These are phyloP conservation scores for Aplysina aerophoba DNA, from an alignment of 37 sponge, comb jelly and placozoan genomes.

Conservation along the genomic window DNA sequence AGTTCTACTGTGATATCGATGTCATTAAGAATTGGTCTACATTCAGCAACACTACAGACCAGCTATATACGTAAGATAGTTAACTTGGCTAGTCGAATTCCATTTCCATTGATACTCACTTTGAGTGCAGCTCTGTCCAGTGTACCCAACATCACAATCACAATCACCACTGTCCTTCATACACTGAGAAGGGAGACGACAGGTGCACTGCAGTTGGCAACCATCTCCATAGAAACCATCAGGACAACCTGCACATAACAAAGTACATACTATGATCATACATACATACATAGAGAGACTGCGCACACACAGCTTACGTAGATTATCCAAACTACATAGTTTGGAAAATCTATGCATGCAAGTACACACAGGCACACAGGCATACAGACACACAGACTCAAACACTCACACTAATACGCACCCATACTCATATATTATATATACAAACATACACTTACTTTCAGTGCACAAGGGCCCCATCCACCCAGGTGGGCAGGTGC, in stretches of 20 bases:
- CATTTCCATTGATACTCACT: not conserved
- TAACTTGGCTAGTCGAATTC: no score
- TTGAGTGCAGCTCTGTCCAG: constrained; percentile 50
- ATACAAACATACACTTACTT: constrained; percentile 47
- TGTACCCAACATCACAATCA: constrained; percentile 55
- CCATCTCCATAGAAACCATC: constrained; percentile 61
- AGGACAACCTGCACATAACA: constrained; percentile 43
- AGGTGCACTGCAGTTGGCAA: constrained; percentile 56
- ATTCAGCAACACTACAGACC: no score
- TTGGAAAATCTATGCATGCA: no score
- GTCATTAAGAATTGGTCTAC: no score
- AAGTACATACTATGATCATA: no score
- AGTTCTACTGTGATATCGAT: no score
- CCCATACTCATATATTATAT: not conserved
- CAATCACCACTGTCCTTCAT: constrained; percentile 65
- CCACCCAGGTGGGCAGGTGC: constrained; percentile 67
- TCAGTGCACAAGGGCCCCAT: constrained; percentile 48
- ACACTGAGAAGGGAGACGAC: constrained; percentile 55
- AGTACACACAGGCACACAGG: not conserved
- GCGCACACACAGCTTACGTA: no score
- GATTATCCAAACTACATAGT: no score
- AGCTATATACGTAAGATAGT: no score
- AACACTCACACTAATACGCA: not conserved
- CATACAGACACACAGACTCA: not conserved
- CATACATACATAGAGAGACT: no score